Conservation (phyloP, 2,113 vertebrate genomes). For the Riparia riparia region DNA sequence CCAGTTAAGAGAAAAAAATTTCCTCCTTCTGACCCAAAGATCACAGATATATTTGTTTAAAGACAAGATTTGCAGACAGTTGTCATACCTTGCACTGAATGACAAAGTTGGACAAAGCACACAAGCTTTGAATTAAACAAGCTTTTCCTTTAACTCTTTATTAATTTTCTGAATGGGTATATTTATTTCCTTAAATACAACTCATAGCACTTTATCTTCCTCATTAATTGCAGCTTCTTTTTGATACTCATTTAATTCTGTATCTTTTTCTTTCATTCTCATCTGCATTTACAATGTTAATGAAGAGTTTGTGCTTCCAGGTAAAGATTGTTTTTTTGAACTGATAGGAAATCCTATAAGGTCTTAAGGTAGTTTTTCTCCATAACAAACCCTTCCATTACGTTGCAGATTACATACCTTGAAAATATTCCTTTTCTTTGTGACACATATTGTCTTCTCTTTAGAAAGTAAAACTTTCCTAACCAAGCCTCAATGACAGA, state of each 20-base stretch:
- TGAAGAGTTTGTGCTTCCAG: neutral
- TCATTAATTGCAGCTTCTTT: neutral
- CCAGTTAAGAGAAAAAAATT: neutral
- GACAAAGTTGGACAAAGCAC: neutral
- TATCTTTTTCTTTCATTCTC: neutral
- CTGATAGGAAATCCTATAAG: neutral
- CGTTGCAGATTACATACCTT: neutral
- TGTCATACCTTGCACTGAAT: neutral
- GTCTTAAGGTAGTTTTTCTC: neutral
- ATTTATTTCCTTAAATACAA: neutral
- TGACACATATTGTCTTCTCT: neutral
- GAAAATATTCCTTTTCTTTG: constrained; percentile 4
- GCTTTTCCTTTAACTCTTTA: neutral
- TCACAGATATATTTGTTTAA: neutral
- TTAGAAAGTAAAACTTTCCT: constrained; percentile 54
- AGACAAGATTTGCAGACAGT: neutral
- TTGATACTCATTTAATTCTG: neutral
- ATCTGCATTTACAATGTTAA: neutral
- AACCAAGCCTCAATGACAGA: neutral
- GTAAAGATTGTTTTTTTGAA: neutral
- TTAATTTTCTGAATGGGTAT: neutral
- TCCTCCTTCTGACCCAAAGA: neutral
- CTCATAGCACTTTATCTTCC: neutral
- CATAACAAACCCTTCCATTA: constrained; percentile 32
- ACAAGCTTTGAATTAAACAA: neutral